Base-by-base conservation (phyloP, 1,140 invertebrate genomes). In the Micrasema longulum region DNA sequence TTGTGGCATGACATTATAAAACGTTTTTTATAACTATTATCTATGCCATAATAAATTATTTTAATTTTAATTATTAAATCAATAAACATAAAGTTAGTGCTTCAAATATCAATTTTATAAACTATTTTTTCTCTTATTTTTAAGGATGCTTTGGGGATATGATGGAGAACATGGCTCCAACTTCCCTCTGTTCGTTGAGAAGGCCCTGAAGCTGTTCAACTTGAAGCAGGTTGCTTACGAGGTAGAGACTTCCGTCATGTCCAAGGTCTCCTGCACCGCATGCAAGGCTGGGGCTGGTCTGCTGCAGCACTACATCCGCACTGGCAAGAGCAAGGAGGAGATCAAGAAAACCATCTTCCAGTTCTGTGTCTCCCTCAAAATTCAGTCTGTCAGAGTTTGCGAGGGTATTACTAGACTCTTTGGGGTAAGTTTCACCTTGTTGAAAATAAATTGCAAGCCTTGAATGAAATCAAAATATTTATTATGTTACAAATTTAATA, bases 171-270 rank as follows among this genome's bases (percentile, higher is more conserved):
- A 89, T 68, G 87, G 88, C 10, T 87, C 90, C 4, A 91, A 91
- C 60, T 81, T 94, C 41, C 92, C 92, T 0, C 84, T 90, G 3
- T 91, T 95, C 67, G 91, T 95, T 1, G 92, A 94, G 73, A 93
- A 94, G 81, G 92, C 93, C 0, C 82, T 95, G 60, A 91, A 91
- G 78, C 80, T 95, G 10, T 83, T 95, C 10, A 93, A 95, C 80
- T 79, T 95, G 52, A 91, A 93, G 77, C 92, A 94, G 85, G 75
- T 76, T 12, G 90, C 92, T 71, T 90, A 90, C 75, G 94, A 96
- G 84, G 90, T 96, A 18, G 94, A 96, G 83, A 95, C 94, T 71
- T 95, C 93, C 11, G 91, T 96, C 1, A 93, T 96, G 92, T 95
- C 93, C 0, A 95, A 93, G 80, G 93, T 96, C 1, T 95, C 93